A percentile compares a stretch with the other conserved stretches of the same genome.
These are phyloP conservation scores for Drosophila burlai DNA, from an alignment of 1,140 invertebrate genomes.

Conservation along the genomic window DNA sequence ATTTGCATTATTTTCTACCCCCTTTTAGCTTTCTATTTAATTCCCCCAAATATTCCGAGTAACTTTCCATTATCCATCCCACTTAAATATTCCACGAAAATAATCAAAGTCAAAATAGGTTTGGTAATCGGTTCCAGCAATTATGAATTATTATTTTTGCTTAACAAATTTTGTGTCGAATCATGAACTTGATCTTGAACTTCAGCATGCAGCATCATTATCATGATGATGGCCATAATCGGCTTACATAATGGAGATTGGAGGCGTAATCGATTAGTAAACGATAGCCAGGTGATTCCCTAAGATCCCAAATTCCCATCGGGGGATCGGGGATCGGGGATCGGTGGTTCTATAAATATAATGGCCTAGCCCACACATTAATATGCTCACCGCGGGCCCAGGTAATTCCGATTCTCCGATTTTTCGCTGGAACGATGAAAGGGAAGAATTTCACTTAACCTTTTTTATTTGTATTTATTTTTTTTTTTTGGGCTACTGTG, in stretches of 20 bases:
- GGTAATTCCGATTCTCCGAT: conserved; percentile 42
- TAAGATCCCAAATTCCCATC: conserved; percentile 5
- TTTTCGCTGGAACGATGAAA: conserved; percentile 51
- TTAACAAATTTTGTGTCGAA: conserved; percentile 9
- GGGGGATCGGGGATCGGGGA: neutral
- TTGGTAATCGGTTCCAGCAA: neutral
- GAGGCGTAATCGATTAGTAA: conserved; percentile 21
- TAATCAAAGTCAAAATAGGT: conserved; percentile 1
- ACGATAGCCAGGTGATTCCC: conserved; percentile 46
- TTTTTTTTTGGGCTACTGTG: conserved; percentile 18
- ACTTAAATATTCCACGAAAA: neutral
- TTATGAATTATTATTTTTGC: conserved; percentile 7
- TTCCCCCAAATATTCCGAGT: neutral
- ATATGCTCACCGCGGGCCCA: conserved; percentile 23
- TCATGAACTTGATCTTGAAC: conserved; percentile 36
- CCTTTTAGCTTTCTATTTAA: neutral
- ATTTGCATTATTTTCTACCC: neutral
- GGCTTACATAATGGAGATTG: conserved; percentile 33
- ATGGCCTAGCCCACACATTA: conserved; percentile 13
- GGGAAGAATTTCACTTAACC: conserved; percentile 16
- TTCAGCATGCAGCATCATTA: neutral
- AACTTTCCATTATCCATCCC: neutral
- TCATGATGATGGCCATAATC: conserved; percentile 31
- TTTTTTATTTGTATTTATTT: neutral
- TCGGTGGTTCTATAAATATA: conserved; percentile 43